Conservation (phyloP, 2,113 vertebrate species). For the Lophochroa leadbeateri region DNA sequence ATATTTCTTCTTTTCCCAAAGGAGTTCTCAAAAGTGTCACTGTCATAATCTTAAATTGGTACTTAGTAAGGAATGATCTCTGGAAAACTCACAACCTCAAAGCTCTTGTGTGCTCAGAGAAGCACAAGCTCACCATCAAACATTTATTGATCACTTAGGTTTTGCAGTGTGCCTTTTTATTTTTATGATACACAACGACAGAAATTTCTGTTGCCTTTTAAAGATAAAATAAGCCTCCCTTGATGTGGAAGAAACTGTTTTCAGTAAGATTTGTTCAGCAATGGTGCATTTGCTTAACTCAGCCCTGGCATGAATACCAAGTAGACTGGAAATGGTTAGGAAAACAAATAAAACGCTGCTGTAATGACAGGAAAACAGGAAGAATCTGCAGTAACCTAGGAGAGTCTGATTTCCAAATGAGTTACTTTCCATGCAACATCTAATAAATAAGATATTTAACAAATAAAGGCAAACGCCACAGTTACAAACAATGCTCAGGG, state of each 20-base stretch:
- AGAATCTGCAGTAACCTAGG: background rate
- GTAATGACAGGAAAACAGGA: background rate
- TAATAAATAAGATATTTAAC: background rate
- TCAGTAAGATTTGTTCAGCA: background rate
- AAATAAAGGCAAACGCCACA: background rate
- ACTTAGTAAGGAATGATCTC: background rate
- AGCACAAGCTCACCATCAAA: background rate
- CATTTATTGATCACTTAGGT: background rate
- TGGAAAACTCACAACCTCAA: background rate
- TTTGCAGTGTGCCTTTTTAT: background rate
- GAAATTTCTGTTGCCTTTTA: background rate
- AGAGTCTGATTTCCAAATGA: background rate
- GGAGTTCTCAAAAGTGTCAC: background rate
- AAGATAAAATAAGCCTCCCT: background rate
- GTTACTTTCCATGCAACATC: background rate
- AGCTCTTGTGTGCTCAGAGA: background rate
- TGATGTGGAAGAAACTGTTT: background rate
- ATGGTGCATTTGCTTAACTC: background rate
- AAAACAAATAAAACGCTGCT: background rate
- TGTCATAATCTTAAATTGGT: constrained; percentile 5
- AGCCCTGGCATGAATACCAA: background rate
- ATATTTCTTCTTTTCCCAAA: background rate
- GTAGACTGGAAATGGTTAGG: background rate
- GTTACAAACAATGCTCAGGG: background rate
- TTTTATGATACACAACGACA: background rate